Evolutionary conservation across 92 coral and sea anemone genomes (phyloP), one percentile per base, ranked within the genome.

Genomic region (Epizoanthus stellaris): DNA sequence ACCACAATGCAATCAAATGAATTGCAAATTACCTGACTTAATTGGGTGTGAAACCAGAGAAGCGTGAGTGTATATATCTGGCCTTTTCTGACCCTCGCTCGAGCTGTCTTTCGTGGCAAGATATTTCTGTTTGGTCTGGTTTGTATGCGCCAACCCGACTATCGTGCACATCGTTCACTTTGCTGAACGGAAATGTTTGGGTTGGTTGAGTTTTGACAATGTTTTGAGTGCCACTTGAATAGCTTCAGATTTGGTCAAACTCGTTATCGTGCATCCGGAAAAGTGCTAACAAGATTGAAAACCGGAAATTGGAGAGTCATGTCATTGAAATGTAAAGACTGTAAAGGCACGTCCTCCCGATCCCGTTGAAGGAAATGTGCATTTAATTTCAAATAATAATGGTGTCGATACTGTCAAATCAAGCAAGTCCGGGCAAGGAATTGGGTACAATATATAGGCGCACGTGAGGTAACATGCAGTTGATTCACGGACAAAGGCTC

Each of bases 41-140:
- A 79, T 79, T 62, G 36, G 83, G 72, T 54, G 83, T 79, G 83
- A 79, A 79, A 79, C 83, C 83, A 79, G 49, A 79, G 34, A 79
- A 63, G 58, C 49, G 58, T 62, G 61, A 79, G 61, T 62, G 65
- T 62, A 20, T 52, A 52, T 9, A 52, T 52, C 56, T 52, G 56
- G 56, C 56, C 56, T 52, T 52, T 52, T 52, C 56, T 79, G 56
- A 39, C 71, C 83, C 56, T 13, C 68, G 83, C 62, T 79, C 54
- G 19, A 79, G 72, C 58, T 59, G 83, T 63, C 83, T 39, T 10
- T 38, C 52, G 17, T 0, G 2, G 73, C 14, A 52, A 52, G n/a
- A 34, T 11, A 36, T 9, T 54, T 9, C 63, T 23, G 39, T 74
- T 11, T 30, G 36, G 42, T 63, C 72, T 62, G 72, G 71, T 11